These are phyloP conservation scores for Cyprinodon brontotheroides DNA, from an alignment of 2,113 vertebrate species.

Conservation along the genomic window DNA sequence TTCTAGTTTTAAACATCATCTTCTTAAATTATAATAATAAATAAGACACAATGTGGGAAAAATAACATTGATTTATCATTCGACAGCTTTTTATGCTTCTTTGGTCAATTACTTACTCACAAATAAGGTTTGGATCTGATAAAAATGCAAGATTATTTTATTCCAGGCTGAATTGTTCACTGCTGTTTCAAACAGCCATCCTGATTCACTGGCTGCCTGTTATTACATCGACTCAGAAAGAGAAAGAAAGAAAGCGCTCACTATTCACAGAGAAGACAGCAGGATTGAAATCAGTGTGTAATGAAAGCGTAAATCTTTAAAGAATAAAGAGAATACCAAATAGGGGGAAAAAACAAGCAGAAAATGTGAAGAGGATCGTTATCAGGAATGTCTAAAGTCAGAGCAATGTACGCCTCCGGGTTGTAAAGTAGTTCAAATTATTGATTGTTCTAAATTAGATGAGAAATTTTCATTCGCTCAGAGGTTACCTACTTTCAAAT, in stretches of 20 bases:
- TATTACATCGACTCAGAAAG: neutral
- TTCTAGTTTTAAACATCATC: neutral
- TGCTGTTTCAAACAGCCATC: slow-evolving; percentile 5
- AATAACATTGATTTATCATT: neutral
- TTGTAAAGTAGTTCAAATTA: too few species aligned
- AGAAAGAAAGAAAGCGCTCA: neutral
- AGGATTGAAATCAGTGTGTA: neutral
- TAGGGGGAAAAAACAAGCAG: neutral
- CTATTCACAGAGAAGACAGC: neutral
- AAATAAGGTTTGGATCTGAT: neutral
- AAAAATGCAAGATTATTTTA: neutral
- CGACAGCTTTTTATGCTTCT: neutral
- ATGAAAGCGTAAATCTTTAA: neutral
- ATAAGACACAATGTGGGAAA: neutral
- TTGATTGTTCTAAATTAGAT: too few species aligned
- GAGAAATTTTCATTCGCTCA: too few species aligned
- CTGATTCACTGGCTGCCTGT: neutral
- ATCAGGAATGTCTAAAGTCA: neutral
- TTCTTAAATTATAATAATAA: neutral
- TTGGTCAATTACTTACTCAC: neutral
- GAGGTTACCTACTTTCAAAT: too few species aligned
- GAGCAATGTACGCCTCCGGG: too few species aligned
- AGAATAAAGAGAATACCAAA: neutral
- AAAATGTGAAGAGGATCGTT: neutral
- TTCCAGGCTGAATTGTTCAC: neutral